A percentile compares a stretch with the other conserved stretches of the same genome.
Evolutionary conservation across 2,113 vertebrate genomes (phyloP).

Genomic region (Cichladusa arquata): DNA sequence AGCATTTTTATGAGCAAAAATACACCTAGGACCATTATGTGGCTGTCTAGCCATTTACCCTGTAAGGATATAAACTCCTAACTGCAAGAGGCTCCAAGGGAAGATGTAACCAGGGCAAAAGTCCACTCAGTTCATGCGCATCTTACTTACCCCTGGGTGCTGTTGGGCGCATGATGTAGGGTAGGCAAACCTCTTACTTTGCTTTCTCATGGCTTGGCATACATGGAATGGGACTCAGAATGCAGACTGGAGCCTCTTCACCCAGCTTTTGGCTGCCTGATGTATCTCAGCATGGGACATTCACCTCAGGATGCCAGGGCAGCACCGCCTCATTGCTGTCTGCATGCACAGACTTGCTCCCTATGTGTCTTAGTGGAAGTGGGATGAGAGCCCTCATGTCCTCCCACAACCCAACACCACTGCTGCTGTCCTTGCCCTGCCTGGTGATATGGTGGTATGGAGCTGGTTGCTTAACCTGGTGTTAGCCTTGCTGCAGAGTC

Average conservation of each 20-base stretch:
- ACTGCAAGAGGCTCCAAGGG: not conserved
- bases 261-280: not conserved
- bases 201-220: fast-evolving
- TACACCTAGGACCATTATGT: not conserved
- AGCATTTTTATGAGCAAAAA: not conserved
- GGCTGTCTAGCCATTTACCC: not conserved
- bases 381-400: not conserved
- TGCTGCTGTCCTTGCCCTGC: not conserved
- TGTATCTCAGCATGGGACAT: fast-evolving
- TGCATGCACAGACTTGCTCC: fast-evolving
- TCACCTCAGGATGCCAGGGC: fast-evolving
- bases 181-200: not conserved
- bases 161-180: fast-evolving
- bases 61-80: not conserved
- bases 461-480: fast-evolving
- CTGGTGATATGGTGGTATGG: fast-evolving
- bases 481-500: not conserved
- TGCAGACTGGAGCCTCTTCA: not conserved
- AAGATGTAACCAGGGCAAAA: not conserved
- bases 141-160: not conserved
- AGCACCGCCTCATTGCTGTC: fast-evolving
- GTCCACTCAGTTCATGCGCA: not conserved
- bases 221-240: fast-evolving
- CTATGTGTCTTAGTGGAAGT: fast-evolving
- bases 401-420: fast-evolving